A percentile compares a stretch with the other conserved stretches of the same genome.
These are phyloP conservation scores for Typhlomys cinereus DNA, from an alignment of 2,113 vertebrate genomes.

Conservation along the genomic window DNA sequence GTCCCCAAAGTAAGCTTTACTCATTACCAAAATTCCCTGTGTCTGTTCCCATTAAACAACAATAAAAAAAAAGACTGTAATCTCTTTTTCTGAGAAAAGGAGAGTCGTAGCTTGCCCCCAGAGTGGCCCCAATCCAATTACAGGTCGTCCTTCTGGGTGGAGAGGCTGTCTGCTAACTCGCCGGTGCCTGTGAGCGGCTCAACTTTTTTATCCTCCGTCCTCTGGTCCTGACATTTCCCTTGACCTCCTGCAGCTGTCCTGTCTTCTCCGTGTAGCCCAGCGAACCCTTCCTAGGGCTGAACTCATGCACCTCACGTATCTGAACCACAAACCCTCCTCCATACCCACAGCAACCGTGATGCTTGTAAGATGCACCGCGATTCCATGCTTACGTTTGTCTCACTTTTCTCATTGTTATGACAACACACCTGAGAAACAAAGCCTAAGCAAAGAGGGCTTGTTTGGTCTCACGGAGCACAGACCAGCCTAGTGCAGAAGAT, in stretches of 20 bases:
- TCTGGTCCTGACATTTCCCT: background rate
- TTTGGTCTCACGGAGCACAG: background rate
- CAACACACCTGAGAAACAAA: background rate
- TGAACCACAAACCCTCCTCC: background rate
- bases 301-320: background rate
- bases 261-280: background rate
- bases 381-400: background rate
- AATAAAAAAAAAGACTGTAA: background rate
- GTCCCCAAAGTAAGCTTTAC: background rate
- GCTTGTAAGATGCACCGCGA: background rate
- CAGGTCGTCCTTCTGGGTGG: background rate
- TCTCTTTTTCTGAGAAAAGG: conserved; percentile 41
- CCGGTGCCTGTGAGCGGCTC: background rate
- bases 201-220: background rate
- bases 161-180: background rate
- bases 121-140: conserved; percentile 3
- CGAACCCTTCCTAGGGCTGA: background rate
- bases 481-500: background rate
- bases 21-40: background rate
- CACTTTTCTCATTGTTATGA: background rate
- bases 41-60: background rate
- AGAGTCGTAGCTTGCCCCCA: background rate
- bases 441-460: background rate
- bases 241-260: background rate
- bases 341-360: background rate